Conservation (phyloP, 2,888 invertebrate species). For the Pyrocoelia pectoralis region DNA sequence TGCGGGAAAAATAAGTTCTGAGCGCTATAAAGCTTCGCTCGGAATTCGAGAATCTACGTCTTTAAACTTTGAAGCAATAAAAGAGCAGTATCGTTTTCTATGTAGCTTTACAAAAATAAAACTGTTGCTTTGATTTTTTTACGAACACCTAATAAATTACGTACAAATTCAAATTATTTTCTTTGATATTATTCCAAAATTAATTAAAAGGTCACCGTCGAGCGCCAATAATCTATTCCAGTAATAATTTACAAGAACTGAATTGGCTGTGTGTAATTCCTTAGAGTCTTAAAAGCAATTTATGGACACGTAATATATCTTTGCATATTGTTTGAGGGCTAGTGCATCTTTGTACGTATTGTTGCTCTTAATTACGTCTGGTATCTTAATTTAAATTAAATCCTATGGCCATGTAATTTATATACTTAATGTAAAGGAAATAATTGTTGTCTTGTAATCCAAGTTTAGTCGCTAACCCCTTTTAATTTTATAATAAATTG, state of each 20-base stretch:
- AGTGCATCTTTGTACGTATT: conserved; percentile 35
- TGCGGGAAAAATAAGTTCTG: conserved; percentile 59
- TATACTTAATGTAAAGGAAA: conserved; percentile 21
- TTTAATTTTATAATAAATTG: conserved; percentile 7
- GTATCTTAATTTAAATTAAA: conserved; percentile 37
- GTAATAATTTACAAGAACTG: conserved; percentile 30
- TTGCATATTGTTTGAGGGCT: conserved; percentile 34
- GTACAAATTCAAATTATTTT: conserved; percentile 17
- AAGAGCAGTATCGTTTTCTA: conserved; percentile 32
- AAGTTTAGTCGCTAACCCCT: conserved; percentile 11
- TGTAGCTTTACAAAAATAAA: conserved; percentile 23
- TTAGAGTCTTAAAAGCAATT: conserved; percentile 28
- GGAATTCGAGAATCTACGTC: conserved; percentile 42
- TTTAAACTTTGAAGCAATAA: conserved; percentile 35
- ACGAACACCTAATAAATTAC: conserved; percentile 17
- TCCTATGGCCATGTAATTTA: conserved; percentile 29
- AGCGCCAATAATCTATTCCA: conserved; percentile 26
- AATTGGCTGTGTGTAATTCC: conserved; percentile 30
- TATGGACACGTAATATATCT: conserved; percentile 28
- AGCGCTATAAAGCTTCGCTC: conserved; percentile 57
- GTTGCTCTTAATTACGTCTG: conserved; percentile 36
- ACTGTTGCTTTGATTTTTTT: conserved; percentile 27
- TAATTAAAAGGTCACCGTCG: conserved; percentile 26
- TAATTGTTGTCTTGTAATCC: conserved; percentile 9
- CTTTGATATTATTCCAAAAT: conserved; percentile 12